Evolutionary conservation across 2,888 invertebrate species (phyloP), one percentile per base, ranked within the genome.

Genomic region (Drosophila pullipes): DNA sequence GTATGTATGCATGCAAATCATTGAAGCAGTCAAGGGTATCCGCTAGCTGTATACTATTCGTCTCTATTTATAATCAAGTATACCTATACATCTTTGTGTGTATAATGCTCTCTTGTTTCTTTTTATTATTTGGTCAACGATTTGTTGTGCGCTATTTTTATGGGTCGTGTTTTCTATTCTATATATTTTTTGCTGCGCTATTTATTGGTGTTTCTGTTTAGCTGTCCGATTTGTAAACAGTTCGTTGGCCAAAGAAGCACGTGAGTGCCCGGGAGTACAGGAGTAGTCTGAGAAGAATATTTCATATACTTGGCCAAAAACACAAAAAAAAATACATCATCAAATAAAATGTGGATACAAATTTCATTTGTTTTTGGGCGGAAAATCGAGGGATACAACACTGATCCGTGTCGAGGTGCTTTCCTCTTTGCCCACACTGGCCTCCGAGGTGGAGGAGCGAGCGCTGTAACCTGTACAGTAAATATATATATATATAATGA

Each of bases 371-470:
- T 83, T 76, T 4, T 60, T 63, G 9, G 25, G 9, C 9, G 91
- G 91, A 59, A 93, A 89, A 69, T 91, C 91, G 39, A 92, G 79
- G 0, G 92, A 92, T 35, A 92, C 67, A 10, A 92, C 83, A 66
- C 92, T 92, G 0, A 92, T 67, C 22, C 76, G 72, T 0, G 91
- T 77, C 1, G 89, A 86, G 9, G 78, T 33, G 1, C 57, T 16
- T 0, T 82, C 88, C 7, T 81, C 89, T 50, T 61, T 87, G 54
- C 53, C 33, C 30, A 77, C 55, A 61, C 83, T 89, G 7, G 76
- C 1, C 1, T 87, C 82, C 2, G 87, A 89, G 4, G 57, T 58
- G n/a, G 90, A 85, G 6, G 91, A 89, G 3, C 81, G 80, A 7
- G 61, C 75, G 44, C 91, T 91, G 7, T 64, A 66, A 7, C 75